Evolutionary conservation across 2,797 vertebrate species (phyloP), one percentile per base, ranked within the genome.

Genomic region (Tinamus major): DNA sequence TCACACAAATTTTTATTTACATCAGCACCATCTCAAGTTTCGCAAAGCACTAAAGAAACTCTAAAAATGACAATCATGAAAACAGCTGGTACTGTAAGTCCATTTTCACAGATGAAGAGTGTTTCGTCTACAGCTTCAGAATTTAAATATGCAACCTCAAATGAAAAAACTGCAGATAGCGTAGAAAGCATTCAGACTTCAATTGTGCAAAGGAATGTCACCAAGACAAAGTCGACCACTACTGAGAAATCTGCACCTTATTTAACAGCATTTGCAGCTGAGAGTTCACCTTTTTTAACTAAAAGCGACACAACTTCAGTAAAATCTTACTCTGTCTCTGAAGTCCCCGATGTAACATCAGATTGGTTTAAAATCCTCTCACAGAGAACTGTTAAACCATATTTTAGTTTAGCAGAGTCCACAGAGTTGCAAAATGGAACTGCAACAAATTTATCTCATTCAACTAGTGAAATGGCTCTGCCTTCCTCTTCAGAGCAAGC

Each of bases 391-490:
- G 23, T 85, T 26, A 79, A 81, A 35, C 74, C 92, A 77, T 92
- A 83, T 58, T 87, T 94, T 64, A 93, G 65, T 68, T 72, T 95
- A 68, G 91, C 96, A 89, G 83, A 95, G 46, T 71, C 79, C 51
- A 78, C 91, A 69, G 67, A 93, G 29, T 62, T 84, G 16, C 80
- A 95, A 74, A 94, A 84, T 41, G 84, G 83, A 82, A 91, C 89
- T 77, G 4, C 41, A 89, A 77, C 31, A 67, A 62, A 79, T 79
- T 69, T 90, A 23, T 84, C 88, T 75, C 87, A 53, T 81, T 82
- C 89, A 51, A 85, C 69, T 80, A 63, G 49, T 79, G 87, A 23
- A 87, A 93, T 11, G 3, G 10, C n/a, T 69, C 26, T 93, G 42
- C 75, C 72, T 83, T 88, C 86, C 35, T 71, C 80, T 51, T 77